Evolutionary conservation across 2,888 invertebrate genomes (phyloP).

Genomic region (Sarcophaga rosellei): DNA sequence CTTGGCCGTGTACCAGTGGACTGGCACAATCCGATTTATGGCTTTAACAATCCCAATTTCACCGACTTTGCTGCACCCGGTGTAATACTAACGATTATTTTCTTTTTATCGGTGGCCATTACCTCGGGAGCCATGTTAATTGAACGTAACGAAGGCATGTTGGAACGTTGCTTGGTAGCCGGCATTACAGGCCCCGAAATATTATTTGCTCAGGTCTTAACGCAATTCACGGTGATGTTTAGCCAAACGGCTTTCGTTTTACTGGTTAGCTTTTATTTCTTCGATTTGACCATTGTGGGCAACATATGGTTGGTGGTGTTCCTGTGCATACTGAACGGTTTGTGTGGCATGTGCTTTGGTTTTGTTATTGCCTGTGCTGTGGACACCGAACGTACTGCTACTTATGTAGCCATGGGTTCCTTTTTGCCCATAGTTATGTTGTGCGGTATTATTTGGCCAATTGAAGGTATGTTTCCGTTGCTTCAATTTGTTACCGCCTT

Average conservation of each 20-base stretch:
- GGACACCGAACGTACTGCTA: conserved; percentile 92
- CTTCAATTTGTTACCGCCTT: conserved; percentile 88
- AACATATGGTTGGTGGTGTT: conserved; percentile 87
- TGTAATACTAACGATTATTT: conserved; percentile 93
- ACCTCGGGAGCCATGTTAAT: conserved; percentile 95
- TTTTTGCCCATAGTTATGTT: conserved; percentile 93
- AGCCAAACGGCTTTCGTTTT: conserved; percentile 91
- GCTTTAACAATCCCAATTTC: conserved; percentile 89
- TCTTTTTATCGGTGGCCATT: conserved; percentile 95
- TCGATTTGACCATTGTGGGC: conserved; percentile 90
- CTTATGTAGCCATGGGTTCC: conserved; percentile 92
- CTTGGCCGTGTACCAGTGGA: conserved; percentile 82
- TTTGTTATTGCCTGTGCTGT: conserved; percentile 91
- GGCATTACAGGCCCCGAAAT: conserved; percentile 91
- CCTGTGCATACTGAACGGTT: conserved; percentile 90
- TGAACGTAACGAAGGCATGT: conserved; percentile 93
- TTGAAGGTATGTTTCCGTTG: conserved; percentile 93
- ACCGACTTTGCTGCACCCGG: conserved; percentile 98
- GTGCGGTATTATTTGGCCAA: conserved; percentile 96
- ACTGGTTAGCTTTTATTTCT: conserved; percentile 89
- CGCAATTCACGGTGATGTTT: conserved; percentile 94
- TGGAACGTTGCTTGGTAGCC: conserved; percentile 94
- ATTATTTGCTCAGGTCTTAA: conserved; percentile 91
- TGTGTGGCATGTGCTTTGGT: conserved; percentile 97
- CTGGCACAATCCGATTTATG: conserved; percentile 89